phyloP scores from a whole-genome alignment of 2,797 vertebrate genomes.

The Alca torda region DNA sequence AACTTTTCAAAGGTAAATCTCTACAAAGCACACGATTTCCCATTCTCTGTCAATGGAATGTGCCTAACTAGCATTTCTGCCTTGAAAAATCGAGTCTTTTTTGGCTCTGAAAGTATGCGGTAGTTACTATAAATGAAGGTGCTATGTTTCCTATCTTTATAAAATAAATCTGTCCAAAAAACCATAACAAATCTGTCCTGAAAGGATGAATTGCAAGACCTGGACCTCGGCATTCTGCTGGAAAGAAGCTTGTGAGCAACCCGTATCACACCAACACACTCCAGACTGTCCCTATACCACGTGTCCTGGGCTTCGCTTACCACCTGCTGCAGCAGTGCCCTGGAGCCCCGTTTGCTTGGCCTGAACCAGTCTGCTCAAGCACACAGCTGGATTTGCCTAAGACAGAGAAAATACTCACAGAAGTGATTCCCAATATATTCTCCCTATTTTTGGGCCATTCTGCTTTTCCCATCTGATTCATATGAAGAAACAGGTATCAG shows the following conservation, averaged over 20 bases:
- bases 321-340: neutral
- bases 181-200: neutral
- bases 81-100: neutral
- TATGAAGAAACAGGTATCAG: neutral
- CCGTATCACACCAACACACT: neutral
- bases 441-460: neutral
- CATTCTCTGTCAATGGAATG: neutral
- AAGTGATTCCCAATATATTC: neutral
- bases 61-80: neutral
- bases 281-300: neutral
- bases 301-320: accelerated
- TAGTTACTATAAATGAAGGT: neutral
- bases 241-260: neutral
- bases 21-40: neutral
- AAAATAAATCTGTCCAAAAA: neutral
- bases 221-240: neutral
- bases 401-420: neutral
- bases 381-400: neutral
- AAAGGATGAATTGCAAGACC: neutral
- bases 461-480: neutral
- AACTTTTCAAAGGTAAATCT: neutral
- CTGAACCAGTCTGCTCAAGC: neutral
- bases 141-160: neutral
- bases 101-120: neutral
- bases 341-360: neutral